Conservation (phyloP, 2,797 vertebrate species). For the Garrulus glandarius region DNA sequence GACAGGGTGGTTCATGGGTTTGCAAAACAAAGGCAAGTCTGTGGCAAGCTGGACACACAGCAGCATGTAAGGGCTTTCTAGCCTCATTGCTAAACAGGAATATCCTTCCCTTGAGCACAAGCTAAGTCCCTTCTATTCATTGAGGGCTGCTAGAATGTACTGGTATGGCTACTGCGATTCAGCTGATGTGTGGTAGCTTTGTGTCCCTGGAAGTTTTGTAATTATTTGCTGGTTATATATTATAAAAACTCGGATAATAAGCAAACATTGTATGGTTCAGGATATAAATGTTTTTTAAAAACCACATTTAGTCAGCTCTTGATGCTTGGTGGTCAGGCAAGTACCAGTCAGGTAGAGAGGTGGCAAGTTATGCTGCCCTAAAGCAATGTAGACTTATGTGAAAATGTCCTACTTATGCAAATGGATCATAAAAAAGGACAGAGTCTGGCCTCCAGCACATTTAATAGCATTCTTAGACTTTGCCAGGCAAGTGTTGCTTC, state of each 20-base stretch:
- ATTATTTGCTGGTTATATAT: not conserved
- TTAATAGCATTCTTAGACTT: slow-evolving; percentile 52
- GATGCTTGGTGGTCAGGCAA: not conserved
- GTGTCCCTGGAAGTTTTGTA: not conserved
- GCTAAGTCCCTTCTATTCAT: not conserved
- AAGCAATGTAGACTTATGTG: slow-evolving; percentile 20
- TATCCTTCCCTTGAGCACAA: not conserved
- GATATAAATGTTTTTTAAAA: not conserved
- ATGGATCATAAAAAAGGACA: slow-evolving; percentile 43
- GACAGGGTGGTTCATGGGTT: not conserved
- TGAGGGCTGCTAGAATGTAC: accelerated
- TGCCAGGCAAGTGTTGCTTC: slow-evolving; percentile 45
- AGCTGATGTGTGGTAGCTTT: not conserved
- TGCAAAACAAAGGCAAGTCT: not conserved
- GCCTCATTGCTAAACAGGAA: not conserved
- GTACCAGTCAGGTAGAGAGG: not conserved
- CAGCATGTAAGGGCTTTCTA: not conserved
- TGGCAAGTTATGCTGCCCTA: not conserved
- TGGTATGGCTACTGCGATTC: not conserved
- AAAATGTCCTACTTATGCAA: slow-evolving; percentile 53
- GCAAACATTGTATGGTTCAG: not conserved
- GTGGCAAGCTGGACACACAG: not conserved
- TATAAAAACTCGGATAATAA: not conserved
- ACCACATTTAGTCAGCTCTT: not conserved
- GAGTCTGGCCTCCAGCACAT: slow-evolving; percentile 25